Percentiles rank a stretch among this genome's conserved stretches.
Evolutionary conservation across 2,888 invertebrate species (phyloP).

Genomic region (Syrphus vitripennis): DNA sequence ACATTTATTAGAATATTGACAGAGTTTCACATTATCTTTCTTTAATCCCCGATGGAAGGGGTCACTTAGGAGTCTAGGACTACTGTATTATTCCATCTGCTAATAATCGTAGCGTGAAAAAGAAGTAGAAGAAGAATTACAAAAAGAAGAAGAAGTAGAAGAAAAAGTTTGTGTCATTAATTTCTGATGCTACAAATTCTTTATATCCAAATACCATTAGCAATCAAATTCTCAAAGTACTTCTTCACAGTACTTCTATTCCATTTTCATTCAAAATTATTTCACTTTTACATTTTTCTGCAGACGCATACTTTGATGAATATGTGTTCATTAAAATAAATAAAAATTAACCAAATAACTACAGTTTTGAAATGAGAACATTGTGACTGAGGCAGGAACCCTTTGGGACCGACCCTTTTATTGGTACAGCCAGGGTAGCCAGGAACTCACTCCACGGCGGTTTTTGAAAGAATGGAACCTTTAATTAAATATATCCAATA

Average conservation of each 20-base stretch:
- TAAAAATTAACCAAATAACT: conserved; percentile 57
- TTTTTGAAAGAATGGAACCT: conserved; percentile 57
- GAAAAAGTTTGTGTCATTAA: background rate
- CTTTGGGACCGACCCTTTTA: conserved; percentile 61
- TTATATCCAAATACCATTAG: conserved; percentile 30
- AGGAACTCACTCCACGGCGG: background rate
- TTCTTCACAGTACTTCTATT: background rate
- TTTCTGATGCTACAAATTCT: conserved; percentile 44
- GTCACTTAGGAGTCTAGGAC: too few species aligned
- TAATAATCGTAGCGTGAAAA: too few species aligned
- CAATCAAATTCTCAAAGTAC: background rate
- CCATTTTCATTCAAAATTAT: conserved; percentile 20
- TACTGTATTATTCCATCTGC: too few species aligned
- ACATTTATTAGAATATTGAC: too few species aligned
- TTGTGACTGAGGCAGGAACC: background rate
- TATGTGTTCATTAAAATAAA: conserved; percentile 67
- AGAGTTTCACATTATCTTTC: too few species aligned
- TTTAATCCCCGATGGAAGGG: too few species aligned
- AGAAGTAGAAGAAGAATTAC: too few species aligned
- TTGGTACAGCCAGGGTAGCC: background rate
- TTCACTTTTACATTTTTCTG: conserved; percentile 56
- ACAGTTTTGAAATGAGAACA: conserved; percentile 33
- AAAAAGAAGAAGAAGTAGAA: too few species aligned
- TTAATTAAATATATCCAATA: conserved; percentile 71
- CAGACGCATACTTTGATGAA: conserved; percentile 61